These are phyloP conservation scores for Nemopilema nomurai DNA, from an alignment of 30 jellyfish, hydroid and myxozoan genomes.

Conservation along the genomic window DNA sequence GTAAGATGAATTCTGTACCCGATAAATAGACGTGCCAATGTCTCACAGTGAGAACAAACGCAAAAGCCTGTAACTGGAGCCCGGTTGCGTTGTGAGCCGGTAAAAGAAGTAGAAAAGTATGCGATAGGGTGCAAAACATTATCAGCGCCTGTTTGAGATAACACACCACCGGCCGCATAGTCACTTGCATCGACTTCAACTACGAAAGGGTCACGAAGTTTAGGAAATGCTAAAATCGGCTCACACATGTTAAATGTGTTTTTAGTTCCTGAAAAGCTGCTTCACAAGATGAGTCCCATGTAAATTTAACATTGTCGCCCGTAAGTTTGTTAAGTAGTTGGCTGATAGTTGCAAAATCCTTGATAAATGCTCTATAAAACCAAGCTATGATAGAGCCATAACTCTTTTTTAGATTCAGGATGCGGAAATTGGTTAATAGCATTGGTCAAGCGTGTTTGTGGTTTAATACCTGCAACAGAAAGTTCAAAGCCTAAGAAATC, in stretches of 20 bases:
- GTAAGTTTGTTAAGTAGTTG: conserved; percentile 55
- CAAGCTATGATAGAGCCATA: conserved; percentile 53
- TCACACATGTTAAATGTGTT: conserved; percentile 20
- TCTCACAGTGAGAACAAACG: conserved; percentile 38
- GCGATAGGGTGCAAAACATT: conserved; percentile 33
- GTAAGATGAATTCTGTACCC: conserved; percentile 32
- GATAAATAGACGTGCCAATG: conserved; percentile 63
- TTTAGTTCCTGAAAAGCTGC: conserved; percentile 42
- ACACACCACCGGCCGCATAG: conserved; percentile 61
- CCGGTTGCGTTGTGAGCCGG: conserved; percentile 45
- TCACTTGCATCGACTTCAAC: conserved; percentile 55
- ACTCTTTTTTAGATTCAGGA: conserved; percentile 41
- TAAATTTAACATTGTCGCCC: conserved; percentile 34
- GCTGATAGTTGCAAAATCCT: conserved; percentile 51
- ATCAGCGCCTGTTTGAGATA: conserved; percentile 31
- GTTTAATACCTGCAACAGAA: conserved; percentile 51
- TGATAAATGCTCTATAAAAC: conserved; percentile 36
- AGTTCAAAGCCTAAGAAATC: conserved; percentile 50
- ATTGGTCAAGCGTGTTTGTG: conserved; percentile 50
- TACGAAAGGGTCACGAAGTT: neutral
- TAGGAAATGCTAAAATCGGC: conserved; percentile 43
- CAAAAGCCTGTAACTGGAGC: conserved; percentile 56
- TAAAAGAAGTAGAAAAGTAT: conserved; percentile 33
- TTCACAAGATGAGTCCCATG: conserved; percentile 40
- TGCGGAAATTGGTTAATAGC: conserved; percentile 46